These are phyloP conservation scores for Yasuhikotakia modesta DNA, from an alignment of 2,797 vertebrate species.

Conservation along the genomic window DNA sequence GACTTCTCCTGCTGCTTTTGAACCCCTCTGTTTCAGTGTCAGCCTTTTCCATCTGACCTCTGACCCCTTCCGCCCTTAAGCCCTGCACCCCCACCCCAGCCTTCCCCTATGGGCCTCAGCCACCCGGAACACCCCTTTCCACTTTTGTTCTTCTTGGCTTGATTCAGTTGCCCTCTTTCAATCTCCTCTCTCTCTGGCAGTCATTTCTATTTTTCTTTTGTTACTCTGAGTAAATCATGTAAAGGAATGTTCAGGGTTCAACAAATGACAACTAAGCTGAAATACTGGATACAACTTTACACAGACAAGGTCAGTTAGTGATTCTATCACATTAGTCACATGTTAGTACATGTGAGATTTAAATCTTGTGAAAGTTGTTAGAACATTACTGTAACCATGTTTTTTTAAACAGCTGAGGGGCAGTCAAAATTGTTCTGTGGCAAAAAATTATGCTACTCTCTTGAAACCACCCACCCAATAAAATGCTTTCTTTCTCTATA, in stretches of 20 bases:
- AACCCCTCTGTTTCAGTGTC: constrained; percentile 72
- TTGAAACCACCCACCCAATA: constrained; percentile 28
- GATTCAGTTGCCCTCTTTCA: neutral
- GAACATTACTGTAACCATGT: neutral
- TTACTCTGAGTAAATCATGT: neutral
- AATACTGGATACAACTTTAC: neutral
- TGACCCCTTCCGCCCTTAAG: constrained; percentile 51
- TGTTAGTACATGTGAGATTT: neutral
- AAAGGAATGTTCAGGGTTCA: neutral
- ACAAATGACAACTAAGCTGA: neutral
- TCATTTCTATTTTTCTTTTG: neutral
- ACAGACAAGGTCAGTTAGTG: neutral
- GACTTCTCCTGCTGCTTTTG: constrained; percentile 72
- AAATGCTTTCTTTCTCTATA: neutral
- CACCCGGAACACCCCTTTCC: constrained; percentile 29
- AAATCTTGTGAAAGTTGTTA: neutral
- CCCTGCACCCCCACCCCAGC: constrained; percentile 36
- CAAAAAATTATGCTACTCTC: neutral
- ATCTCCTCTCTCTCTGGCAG: neutral
- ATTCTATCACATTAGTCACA: neutral
- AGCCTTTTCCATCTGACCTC: constrained; percentile 76
- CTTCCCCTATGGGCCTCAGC: constrained; percentile 37
- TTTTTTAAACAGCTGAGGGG: neutral
- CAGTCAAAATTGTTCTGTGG: neutral
- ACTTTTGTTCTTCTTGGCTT: constrained; percentile 6